phyloP scores from a whole-genome alignment of 2,888 invertebrate species.

The Xanthorhoe designata region DNA sequence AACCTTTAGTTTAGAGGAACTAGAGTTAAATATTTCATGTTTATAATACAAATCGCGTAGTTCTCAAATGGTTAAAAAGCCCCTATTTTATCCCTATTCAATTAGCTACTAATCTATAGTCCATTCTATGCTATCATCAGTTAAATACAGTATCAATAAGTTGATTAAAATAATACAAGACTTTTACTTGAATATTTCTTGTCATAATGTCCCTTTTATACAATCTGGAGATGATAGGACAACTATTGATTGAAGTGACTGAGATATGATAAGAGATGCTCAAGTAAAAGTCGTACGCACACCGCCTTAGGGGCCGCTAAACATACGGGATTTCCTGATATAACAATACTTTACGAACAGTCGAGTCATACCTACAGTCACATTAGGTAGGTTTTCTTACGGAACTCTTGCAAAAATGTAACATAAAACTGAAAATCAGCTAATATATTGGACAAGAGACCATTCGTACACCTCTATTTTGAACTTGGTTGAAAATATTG shows the following conservation, averaged over 20 bases:
- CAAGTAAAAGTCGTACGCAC: conserved; percentile 2
- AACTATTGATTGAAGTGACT: background rate
- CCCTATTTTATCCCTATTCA: conserved; percentile 75
- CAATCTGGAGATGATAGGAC: background rate
- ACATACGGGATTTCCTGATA: background rate
- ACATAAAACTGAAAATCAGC: background rate
- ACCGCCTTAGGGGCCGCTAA: background rate
- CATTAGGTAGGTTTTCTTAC: background rate
- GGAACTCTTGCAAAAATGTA: background rate
- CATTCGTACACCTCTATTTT: background rate
- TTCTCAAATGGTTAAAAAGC: conserved; percentile 57
- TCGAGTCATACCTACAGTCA: conserved; percentile 3
- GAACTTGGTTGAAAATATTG: background rate
- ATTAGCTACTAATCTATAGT: conserved; percentile 77
- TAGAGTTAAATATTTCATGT: conserved; percentile 46
- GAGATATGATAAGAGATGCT: background rate
- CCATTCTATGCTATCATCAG: conserved; percentile 74
- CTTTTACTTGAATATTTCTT: conserved; percentile 11
- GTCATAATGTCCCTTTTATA: conserved; percentile 2
- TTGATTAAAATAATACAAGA: conserved; percentile 25
- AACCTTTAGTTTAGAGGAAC: conserved; percentile 59
- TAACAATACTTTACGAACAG: conserved; percentile 5
- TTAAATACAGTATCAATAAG: conserved; percentile 34
- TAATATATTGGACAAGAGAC: conserved; percentile 5
- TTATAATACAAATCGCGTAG: conserved; percentile 34